Evolutionary conservation across 2,888 invertebrate species (phyloP), one percentile per base, ranked within the genome.

Genomic region (Leptinotarsa peninsularis): DNA sequence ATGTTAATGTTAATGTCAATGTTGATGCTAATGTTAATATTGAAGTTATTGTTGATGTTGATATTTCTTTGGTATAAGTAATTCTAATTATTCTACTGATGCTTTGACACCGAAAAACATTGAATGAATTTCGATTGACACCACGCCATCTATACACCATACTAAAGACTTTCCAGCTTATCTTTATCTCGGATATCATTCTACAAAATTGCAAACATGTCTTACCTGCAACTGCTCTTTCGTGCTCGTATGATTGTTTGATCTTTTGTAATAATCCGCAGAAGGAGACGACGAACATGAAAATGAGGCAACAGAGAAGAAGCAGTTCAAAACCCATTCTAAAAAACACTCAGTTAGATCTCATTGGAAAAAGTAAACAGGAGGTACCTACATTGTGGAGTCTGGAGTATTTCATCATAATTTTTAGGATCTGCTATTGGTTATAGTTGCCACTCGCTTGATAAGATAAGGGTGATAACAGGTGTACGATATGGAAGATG

Each of bases 201-300:
- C 43, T 43, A 43, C 2, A 43, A 43, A 43, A 43, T 43, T 43
- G 43, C 43, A 43, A 43, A 43, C 10, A 58, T 52, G 2, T 49
- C 82, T 81, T 76, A 84, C 84, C 83, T 76, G 82, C 82, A 68
- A 81, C 73, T 54, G 81, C 72, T 50, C 83, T 73, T 67, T 85
- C 85, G 50, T 81, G 79, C 56, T 85, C 83, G 67, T 86, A 85
- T 13, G 84, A 82, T 70, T 84, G 81, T 72, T 82, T 83, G 66
- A 86, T 84, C 80, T 86, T 86, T 73, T 86, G 85, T 33, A 86
- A 72, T 10, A 86, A 76, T 54, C 86, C 85, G 78, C 86, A 86
- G 75, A 86, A 85, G 13, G 86, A 86, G 15, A 83, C 80, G 49
- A 86, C 81, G 73, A 86, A 86, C 23, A 86, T 78, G 33, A 86